Conservation (phyloP, 2,113 vertebrate genomes). For the Anas platyrhynchos region DNA sequence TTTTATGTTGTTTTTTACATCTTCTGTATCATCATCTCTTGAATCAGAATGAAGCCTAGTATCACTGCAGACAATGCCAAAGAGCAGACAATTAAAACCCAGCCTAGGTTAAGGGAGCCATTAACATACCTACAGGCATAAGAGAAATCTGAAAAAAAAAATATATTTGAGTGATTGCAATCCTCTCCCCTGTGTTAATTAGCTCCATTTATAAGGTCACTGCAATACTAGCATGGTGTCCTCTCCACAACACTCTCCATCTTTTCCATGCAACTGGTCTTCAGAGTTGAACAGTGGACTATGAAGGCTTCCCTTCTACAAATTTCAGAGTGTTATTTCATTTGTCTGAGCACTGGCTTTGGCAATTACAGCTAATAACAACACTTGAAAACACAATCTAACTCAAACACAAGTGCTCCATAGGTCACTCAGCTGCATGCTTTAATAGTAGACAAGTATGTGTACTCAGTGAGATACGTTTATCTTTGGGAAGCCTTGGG, state of each 20-base stretch:
- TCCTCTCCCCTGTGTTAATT: neutral
- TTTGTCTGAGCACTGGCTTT: neutral
- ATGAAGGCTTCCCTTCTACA: neutral
- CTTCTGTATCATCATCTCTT: neutral
- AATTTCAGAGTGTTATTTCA: neutral
- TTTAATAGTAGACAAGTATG: fast-evolving
- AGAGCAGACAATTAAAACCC: neutral
- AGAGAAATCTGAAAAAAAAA: neutral
- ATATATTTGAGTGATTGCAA: neutral
- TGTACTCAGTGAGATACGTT: fast-evolving
- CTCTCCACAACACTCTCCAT: neutral
- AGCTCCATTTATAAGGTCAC: neutral
- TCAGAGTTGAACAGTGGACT: neutral
- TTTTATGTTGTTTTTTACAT: neutral
- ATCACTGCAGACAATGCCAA: neutral
- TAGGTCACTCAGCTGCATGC: neutral
- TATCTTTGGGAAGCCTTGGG: neutral
- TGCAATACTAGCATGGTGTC: neutral
- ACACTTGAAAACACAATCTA: neutral
- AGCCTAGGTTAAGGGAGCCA: neutral
- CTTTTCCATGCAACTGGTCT: neutral
- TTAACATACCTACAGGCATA: neutral
- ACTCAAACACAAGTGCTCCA: neutral
- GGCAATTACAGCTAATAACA: neutral
- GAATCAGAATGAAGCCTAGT: neutral